phyloP scores from a whole-genome alignment of 2,113 vertebrate species.

The Tenebrosternarchus preto region DNA sequence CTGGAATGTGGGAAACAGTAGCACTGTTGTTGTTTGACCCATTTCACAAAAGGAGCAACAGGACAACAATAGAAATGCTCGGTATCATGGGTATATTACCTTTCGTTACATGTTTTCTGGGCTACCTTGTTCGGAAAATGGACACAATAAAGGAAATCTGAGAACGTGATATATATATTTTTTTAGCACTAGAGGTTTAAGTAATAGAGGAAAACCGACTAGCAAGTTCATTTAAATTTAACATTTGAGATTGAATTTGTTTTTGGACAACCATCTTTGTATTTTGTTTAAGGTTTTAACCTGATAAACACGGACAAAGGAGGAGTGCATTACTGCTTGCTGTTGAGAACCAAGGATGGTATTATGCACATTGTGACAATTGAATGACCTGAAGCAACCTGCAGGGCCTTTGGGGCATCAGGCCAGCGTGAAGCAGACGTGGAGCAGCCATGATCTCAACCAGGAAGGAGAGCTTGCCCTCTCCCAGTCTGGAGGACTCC shows the following conservation, averaged over 20 bases:
- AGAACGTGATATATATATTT: background rate
- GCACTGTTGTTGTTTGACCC: slow-evolving; percentile 63
- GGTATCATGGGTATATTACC: slow-evolving; percentile 53
- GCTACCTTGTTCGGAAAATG: background rate
- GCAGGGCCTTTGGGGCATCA: slow-evolving; percentile 4
- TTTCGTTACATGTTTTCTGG: slow-evolving; percentile 47
- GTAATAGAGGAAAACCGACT: too few species aligned
- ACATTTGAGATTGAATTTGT: background rate
- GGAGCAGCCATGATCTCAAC: slow-evolving; percentile 64
- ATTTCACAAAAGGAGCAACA: slow-evolving; percentile 61
- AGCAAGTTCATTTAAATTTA: background rate
- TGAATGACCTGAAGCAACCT: background rate
- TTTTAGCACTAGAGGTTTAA: too few species aligned
- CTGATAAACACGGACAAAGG: background rate
- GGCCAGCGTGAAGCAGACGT: background rate
- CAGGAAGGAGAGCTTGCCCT: slow-evolving; percentile 68
- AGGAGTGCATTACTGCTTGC: background rate
- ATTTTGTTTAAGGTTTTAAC: background rate
- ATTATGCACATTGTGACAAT: background rate
- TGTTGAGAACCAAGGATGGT: slow-evolving; percentile 6
- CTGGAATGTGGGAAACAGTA: slow-evolving; percentile 66
- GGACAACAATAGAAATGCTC: slow-evolving; percentile 63
- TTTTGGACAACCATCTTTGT: background rate
- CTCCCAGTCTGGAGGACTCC: slow-evolving; percentile 75
- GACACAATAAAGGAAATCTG: background rate